Evolutionary conservation across 2,113 vertebrate genomes (phyloP), one percentile per base, ranked within the genome.

Genomic region (Sminthopsis crassicaudata): DNA sequence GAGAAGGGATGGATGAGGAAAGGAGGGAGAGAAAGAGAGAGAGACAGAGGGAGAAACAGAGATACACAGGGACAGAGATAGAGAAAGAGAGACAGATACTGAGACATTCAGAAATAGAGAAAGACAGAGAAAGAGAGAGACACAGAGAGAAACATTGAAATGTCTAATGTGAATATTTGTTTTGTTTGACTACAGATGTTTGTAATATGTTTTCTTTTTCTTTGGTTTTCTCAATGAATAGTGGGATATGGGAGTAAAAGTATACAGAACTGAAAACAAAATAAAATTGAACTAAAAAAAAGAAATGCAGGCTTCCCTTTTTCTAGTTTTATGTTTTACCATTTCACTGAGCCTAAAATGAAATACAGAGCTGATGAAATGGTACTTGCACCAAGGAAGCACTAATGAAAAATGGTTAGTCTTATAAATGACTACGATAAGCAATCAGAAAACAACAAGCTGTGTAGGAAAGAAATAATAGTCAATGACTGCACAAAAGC

Each of bases 401-500:
- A 54, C 51, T 54, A 24, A 53, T 91, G 53, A 53, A 54, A 91
- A 91, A 91, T 54, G 53, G n/a, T 4, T 36, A 91, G 53, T 84
- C 67, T 42, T 46, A 54, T 91, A 91, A 54, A 54, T 54, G 16
- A 53, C 16, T 53, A 11, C n/a, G n/a, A 53, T 91, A 91, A 46
- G 53, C 42, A 54, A 54, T 54, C 36, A 42, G 51, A 91, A 54
- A 91, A 54, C 16, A 50, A 84, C 36, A 50, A 92, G 46, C 46
- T 60, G 42, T 57, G n/a, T 51, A 92, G 12, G 55, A 67, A 91
- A 93, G 95, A 94, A 95, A 97, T 92, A 98, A 54, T 67, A 60
- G 8, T 94, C 53, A 90, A 92, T 96, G 91, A 91, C 55, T 96
- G 90, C 89, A 95, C n/a, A 89, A 96, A 93, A 67, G 42, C 94